Percentiles rank a stretch among this genome's conserved stretches.
Conservation (phyloP, 2,888 invertebrate genomes). For the Formica aserva region DNA sequence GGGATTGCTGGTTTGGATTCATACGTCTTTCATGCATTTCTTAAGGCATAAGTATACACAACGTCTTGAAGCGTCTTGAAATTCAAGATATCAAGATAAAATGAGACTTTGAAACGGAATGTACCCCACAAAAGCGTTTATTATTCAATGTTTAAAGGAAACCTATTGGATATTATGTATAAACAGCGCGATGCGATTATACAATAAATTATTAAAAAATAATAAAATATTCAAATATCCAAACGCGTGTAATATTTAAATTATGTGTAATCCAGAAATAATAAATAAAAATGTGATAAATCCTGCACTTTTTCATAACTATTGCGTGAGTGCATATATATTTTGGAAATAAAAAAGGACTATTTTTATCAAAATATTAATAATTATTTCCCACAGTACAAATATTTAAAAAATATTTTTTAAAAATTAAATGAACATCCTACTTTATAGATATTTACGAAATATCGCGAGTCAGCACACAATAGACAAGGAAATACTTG, state of each 20-base stretch:
- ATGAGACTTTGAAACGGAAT: background rate
- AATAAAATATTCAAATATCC: background rate
- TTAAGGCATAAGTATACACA: background rate
- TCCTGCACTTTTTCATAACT: no score
- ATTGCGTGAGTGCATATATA: background rate
- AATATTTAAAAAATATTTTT: background rate
- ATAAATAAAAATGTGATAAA: background rate
- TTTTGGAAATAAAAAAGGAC: background rate
- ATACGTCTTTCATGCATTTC: constrained; percentile 5
- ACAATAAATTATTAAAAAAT: background rate
- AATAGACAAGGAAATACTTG: background rate
- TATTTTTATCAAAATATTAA: background rate
- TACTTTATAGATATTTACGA: background rate
- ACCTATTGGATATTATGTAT: background rate
- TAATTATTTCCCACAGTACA: background rate
- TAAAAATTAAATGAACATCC: background rate
- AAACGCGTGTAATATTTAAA: background rate
- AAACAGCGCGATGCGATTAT: background rate
- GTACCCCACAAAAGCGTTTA: background rate
- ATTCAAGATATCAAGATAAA: constrained; percentile 3
- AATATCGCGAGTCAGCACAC: background rate
- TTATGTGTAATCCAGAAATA: background rate
- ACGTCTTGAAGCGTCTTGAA: background rate
- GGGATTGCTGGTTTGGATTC: constrained; percentile 38
- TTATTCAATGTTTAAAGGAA: background rate